Conservation (phyloP, 2,888 invertebrate species). For the Protonemura montana region DNA sequence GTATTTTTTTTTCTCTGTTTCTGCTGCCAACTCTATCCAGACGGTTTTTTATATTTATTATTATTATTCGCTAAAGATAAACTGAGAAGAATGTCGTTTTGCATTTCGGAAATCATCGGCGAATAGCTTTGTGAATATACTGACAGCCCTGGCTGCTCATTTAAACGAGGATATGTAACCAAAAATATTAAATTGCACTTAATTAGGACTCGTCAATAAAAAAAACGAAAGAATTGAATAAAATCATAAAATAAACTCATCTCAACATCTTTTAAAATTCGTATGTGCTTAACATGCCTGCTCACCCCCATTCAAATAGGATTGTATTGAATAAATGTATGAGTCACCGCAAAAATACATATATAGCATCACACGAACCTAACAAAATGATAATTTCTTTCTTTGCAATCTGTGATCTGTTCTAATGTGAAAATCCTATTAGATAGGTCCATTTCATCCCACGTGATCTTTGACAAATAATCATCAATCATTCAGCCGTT, state of each 20-base stretch:
- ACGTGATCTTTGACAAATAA: constrained; percentile 19
- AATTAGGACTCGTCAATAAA: background rate
- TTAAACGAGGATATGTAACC: no score
- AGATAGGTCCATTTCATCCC: constrained; percentile 25
- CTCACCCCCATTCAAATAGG: background rate
- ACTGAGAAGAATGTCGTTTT: background rate
- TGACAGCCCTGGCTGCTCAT: background rate
- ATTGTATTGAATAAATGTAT: background rate
- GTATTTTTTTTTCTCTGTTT: background rate
- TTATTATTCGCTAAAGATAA: background rate
- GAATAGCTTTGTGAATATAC: background rate
- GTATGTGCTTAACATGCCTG: background rate
- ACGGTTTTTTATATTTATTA: background rate
- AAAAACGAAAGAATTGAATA: no score
- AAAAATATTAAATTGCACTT: background rate
- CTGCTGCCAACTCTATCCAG: background rate
- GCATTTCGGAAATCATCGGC: background rate
- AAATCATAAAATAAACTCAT: no score
- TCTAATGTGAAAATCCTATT: constrained; percentile 41
- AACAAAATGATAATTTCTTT: constrained; percentile 23
- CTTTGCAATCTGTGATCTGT: constrained; percentile 32
- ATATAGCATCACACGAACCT: background rate
- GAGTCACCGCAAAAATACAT: background rate
- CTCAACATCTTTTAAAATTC: background rate
- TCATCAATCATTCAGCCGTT: constrained; percentile 29